These are phyloP conservation scores for Cerceris rybyensis DNA, from an alignment of 2,888 invertebrate species.

Conservation along the genomic window DNA sequence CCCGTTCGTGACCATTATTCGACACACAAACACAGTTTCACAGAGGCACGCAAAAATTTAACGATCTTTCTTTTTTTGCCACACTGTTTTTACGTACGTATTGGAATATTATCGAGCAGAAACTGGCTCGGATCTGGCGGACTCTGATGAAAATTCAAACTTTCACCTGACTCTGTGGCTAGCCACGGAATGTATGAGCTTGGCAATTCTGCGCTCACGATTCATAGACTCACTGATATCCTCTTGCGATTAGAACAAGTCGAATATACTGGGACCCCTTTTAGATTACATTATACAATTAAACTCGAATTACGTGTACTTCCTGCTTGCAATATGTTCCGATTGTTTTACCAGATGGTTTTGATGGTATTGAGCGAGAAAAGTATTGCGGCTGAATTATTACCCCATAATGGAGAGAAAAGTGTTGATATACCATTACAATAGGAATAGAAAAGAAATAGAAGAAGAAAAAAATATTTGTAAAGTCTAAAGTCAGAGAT, in stretches of 20 bases:
- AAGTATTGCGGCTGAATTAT: no score
- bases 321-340: background rate
- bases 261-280: background rate
- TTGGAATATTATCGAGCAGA: background rate
- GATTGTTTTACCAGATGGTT: background rate
- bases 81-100: background rate
- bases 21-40: no score
- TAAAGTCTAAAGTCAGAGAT: constrained; percentile 65
- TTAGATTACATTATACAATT: constrained; percentile 13
- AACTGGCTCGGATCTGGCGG: background rate
- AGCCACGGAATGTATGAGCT: background rate
- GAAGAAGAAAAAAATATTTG: constrained; percentile 43
- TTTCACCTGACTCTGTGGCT: background rate
- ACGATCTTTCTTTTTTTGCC: no score
- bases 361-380: background rate
- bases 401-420: no score
- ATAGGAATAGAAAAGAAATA: no score
- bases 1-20: no score
- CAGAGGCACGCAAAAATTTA: no score
- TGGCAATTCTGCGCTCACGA: background rate
- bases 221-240: background rate
- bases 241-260: background rate
- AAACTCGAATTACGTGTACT: constrained; percentile 1
- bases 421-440: no score
- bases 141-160: background rate